Conservation (phyloP, 2,888 invertebrate species). For the Apamea monoglypha region DNA sequence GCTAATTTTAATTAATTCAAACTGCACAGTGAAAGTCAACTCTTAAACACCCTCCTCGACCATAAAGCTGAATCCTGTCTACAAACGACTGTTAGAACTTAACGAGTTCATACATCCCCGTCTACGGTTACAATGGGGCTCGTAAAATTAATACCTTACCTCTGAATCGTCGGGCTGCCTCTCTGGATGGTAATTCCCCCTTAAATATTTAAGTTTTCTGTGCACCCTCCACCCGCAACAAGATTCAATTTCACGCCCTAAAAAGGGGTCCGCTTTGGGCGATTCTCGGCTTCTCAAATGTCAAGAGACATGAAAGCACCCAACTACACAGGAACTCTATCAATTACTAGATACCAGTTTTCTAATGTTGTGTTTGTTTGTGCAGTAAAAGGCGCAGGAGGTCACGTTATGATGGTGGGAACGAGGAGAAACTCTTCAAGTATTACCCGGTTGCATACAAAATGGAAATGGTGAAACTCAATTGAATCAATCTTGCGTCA, state of each 20-base stretch:
- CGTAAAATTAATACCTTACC: constrained; percentile 89
- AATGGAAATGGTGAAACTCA: constrained; percentile 83
- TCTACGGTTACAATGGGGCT: constrained; percentile 84
- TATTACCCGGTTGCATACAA: constrained; percentile 87
- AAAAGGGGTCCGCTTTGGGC: constrained; percentile 86
- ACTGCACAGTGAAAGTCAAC: constrained; percentile 78
- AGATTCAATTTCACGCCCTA: constrained; percentile 90
- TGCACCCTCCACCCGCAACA: constrained; percentile 88
- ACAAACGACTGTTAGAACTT: constrained; percentile 86
- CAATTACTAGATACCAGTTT: constrained; percentile 73
- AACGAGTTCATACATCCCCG: constrained; percentile 86
- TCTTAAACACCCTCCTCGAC: constrained; percentile 71
- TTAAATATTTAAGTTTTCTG: constrained; percentile 89
- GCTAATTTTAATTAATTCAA: constrained; percentile 87
- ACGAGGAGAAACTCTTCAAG: constrained; percentile 81
- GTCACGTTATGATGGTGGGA: constrained; percentile 77
- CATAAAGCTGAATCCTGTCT: constrained; percentile 78
- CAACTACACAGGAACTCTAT: constrained; percentile 77
- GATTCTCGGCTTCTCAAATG: constrained; percentile 86
- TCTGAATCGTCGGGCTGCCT: constrained; percentile 81
- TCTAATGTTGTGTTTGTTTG: constrained; percentile 63
- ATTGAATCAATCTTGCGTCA: constrained; percentile 88
- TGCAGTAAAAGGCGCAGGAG: constrained; percentile 70
- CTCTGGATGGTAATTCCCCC: constrained; percentile 86
- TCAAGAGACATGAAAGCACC: constrained; percentile 85